phyloP scores from a whole-genome alignment of 2,113 vertebrate species.

The Galeopterus variegatus region DNA sequence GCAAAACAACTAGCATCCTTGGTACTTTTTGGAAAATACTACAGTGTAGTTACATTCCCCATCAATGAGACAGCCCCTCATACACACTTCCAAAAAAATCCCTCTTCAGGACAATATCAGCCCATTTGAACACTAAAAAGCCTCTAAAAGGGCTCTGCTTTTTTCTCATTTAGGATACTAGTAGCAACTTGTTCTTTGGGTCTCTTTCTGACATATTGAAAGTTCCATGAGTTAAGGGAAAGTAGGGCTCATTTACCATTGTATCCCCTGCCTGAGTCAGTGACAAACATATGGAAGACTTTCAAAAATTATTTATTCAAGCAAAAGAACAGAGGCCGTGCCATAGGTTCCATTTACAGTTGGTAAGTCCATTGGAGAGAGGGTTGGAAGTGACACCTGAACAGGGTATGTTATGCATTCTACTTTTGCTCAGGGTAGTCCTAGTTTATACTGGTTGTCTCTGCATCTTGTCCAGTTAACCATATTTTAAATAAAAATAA shows the following conservation, averaged over 20 bases:
- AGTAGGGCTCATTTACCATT: not conserved
- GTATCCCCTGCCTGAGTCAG: not conserved
- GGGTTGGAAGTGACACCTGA: not conserved
- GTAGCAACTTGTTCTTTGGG: not conserved
- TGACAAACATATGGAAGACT: not conserved
- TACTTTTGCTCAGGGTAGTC: not conserved
- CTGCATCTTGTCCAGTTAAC: not conserved
- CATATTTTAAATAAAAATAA: not conserved
- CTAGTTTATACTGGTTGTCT: not conserved
- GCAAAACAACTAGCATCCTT: not conserved
- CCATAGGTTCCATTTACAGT: not conserved
- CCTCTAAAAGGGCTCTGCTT: not conserved
- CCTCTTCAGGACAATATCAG: not conserved
- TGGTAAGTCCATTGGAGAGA: not conserved
- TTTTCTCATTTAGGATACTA: not conserved
- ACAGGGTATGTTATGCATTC: not conserved
- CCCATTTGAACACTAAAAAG: not conserved
- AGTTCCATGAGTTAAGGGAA: not conserved
- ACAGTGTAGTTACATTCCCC: not conserved
- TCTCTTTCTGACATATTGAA: conserved; percentile 29
- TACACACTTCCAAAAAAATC: not conserved
- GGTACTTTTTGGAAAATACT: conserved; percentile 24
- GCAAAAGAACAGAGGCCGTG: not conserved
- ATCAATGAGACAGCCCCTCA: not conserved
- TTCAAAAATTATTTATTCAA: conserved; percentile 22